phyloP scores from a whole-genome alignment of 2,888 invertebrate species.

The Chymomyza procnemis region DNA sequence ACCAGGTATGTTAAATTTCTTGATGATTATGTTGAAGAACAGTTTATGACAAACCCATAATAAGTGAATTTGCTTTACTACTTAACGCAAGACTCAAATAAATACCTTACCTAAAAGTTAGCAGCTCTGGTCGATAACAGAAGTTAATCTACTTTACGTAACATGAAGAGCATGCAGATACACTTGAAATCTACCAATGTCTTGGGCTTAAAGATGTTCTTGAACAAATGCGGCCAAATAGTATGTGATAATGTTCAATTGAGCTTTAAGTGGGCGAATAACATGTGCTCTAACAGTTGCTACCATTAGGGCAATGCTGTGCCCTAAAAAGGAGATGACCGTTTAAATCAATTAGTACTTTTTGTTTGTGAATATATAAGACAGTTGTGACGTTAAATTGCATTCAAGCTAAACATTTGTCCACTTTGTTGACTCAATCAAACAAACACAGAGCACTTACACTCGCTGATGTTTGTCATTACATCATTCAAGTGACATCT shows the following conservation, averaged over 20 bases:
- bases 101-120: too few relatives aligned
- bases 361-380: not conserved
- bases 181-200: constrained; percentile 19
- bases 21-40: too few relatives aligned
- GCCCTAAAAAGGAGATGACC: constrained; percentile 27
- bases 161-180: not conserved
- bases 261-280: constrained; percentile 14
- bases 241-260: constrained; percentile 33
- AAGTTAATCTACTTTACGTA: not conserved
- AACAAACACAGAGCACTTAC: constrained; percentile 21
- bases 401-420: not conserved
- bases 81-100: too few relatives aligned
- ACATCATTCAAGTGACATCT: constrained; percentile 29
- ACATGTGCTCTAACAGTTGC: too few relatives aligned
- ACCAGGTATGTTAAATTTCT: too few relatives aligned
- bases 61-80: too few relatives aligned
- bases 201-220: constrained; percentile 24
- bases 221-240: constrained; percentile 36
- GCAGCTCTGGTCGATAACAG: not conserved
- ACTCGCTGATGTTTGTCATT: constrained; percentile 33
- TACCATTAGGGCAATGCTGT: constrained; percentile 5
- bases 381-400: not conserved
- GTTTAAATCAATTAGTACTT: constrained; percentile 42
- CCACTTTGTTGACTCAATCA: constrained; percentile 25
- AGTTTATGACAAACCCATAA: too few relatives aligned